phyloP scores from a whole-genome alignment of 2,113 vertebrate genomes.

The Zosterops borbonicus region DNA sequence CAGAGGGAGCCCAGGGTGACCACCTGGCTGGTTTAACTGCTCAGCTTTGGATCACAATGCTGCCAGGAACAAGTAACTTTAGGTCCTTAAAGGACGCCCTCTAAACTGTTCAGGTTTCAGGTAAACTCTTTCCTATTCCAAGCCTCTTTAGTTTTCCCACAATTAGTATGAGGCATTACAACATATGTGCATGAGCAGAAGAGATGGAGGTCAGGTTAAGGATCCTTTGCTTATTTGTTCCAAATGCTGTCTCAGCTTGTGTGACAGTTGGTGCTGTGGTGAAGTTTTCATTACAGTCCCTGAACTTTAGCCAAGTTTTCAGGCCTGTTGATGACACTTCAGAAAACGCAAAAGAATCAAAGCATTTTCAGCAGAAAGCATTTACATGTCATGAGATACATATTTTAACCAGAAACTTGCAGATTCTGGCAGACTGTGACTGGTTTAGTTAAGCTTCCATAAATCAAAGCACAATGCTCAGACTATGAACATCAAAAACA shows the following conservation, averaged over 20 bases:
- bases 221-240: neutral
- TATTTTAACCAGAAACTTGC: neutral
- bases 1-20: neutral
- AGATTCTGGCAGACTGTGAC: neutral
- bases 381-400: neutral
- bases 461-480: neutral
- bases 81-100: neutral
- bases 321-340: neutral
- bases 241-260: neutral
- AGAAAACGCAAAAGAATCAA: neutral
- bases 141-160: neutral
- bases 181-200: neutral
- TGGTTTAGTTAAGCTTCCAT: neutral
- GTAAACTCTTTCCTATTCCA: neutral
- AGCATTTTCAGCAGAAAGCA: neutral
- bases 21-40: neutral
- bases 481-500: neutral
- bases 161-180: neutral
- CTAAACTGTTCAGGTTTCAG: neutral
- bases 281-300: neutral
- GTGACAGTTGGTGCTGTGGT: neutral
- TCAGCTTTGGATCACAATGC: neutral
- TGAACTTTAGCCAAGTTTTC: neutral
- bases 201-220: neutral
- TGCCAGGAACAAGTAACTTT: neutral